Evolutionary conservation across 2,888 invertebrate species (phyloP), one percentile per base, ranked within the genome.

Genomic region (Syritta pipiens): DNA sequence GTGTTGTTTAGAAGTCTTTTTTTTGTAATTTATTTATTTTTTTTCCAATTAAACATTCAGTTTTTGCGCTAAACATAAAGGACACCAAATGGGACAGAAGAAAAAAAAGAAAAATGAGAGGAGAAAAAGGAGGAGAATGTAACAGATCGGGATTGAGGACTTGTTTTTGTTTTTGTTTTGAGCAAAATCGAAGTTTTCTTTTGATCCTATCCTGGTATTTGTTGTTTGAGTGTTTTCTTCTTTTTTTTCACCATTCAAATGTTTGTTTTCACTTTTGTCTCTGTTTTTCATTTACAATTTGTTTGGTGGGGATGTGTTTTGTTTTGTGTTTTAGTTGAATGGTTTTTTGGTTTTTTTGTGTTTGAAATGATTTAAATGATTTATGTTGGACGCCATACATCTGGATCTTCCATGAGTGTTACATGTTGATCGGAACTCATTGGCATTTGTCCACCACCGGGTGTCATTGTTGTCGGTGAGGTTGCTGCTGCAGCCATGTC

Each of bases 381-480:
- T 94, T 95, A 96, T 92, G 95, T 95, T 87, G 96, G 95, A 90
- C 96, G 95, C 96, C 96, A 96, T 86, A 96, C 95, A 91, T 96
- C 96, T 81, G 96, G 96, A 90, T 96, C 96, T 91, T 96, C 96
- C 95, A 96, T 96, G 85, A 96, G 92, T 81, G 96, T 95, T 86
- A 94, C 93, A 90, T 92, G 93, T 85, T 93, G 93, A 83, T 84
- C 92, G 81, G 88, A 85, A 82, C 87, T 85, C 86, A 88, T 86
- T 84, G 84, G 87, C 88, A 87, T 87, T 86, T 87, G 88, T 59
- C 86, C 87, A 74, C 84, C 87, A 83, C 92, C 92, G 84, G 91
- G 90, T 86, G 90, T 90, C 85, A 92, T 92, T 85, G 92, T 92
- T 84, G 92, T 92, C 82, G 91, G 89, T 71, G 93, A 92, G 81